These are phyloP conservation scores for Spongilla lacustris DNA, from an alignment of 37 sponge, comb jelly and placozoan species.

Conservation along the genomic window DNA sequence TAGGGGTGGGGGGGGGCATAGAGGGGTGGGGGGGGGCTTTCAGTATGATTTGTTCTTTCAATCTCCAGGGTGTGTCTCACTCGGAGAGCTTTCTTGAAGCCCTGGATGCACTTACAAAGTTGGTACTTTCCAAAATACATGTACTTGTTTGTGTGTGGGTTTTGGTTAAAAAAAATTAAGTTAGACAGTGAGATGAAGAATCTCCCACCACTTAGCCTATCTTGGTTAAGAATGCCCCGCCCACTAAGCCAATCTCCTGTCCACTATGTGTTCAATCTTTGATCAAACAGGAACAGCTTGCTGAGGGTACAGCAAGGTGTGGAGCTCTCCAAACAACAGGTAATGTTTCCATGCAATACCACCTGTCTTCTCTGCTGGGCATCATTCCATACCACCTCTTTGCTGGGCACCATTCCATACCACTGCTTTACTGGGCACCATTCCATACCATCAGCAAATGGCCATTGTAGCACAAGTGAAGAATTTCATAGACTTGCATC, in stretches of 20 bases:
- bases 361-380: too few relatives aligned
- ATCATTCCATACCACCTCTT: neutral
- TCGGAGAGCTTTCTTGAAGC: slow-evolving; percentile 62
- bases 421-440: too few relatives aligned
- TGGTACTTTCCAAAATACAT: neutral
- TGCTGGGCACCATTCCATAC: neutral
- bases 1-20: neutral
- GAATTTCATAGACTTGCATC: slow-evolving; percentile 83
- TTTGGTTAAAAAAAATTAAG: too few relatives aligned
- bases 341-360: neutral
- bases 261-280: neutral
- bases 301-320: slow-evolving; percentile 40
- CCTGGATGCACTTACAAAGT: slow-evolving; percentile 76
- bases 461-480: slow-evolving; percentile 80
- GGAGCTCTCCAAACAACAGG: slow-evolving; percentile 76
- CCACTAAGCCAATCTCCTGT: too few relatives aligned
- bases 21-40: neutral
- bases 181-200: too few relatives aligned
- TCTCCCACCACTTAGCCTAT: too few relatives aligned
- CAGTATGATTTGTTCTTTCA: neutral
- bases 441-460: slow-evolving; percentile 57
- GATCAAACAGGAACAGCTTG: slow-evolving; percentile 51
- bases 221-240: too few relatives aligned
- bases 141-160: too few relatives aligned
- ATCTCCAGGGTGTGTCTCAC: slow-evolving; percentile 20